Evolutionary conservation across 2,888 invertebrate species (phyloP).

Genomic region (Ophioninae sp.): DNA sequence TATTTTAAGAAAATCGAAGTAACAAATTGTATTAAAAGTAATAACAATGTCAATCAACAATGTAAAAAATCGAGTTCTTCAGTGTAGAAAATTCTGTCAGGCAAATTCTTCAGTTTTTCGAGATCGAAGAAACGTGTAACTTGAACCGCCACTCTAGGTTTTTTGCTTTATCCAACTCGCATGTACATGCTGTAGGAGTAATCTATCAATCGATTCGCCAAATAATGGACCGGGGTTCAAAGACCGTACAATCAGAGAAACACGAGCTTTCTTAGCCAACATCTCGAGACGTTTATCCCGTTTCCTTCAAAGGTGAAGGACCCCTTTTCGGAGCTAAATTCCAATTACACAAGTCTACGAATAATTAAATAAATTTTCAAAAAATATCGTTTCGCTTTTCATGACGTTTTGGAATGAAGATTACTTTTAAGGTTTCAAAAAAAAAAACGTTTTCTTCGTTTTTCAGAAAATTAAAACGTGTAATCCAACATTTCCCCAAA

Average conservation of each 20-base stretch:
- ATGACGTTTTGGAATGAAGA: too few relatives aligned
- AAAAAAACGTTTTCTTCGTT: too few relatives aligned
- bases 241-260: slow-evolving; percentile 3
- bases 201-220: neutral
- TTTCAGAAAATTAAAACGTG: too few relatives aligned
- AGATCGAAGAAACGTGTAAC: neutral
- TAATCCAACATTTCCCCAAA: too few relatives aligned
- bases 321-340: too few relatives aligned
- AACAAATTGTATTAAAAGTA: neutral
- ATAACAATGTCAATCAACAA: neutral
- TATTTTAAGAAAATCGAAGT: neutral
- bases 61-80: neutral
- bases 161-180: neutral
- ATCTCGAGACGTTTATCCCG: too few relatives aligned
- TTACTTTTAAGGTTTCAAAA: too few relatives aligned
- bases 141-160: neutral
- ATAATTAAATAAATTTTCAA: too few relatives aligned
- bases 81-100: neutral
- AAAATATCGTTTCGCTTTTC: too few relatives aligned
- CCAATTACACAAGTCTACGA: too few relatives aligned
- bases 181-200: neutral
- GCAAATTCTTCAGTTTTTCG: neutral
- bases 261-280: neutral
- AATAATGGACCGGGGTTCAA: neutral
- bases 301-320: neutral